Percentiles rank a stretch among this genome's conserved stretches.
phyloP scores from a whole-genome alignment of 2,797 vertebrate genomes.

The Gymnothorax reevesii region DNA sequence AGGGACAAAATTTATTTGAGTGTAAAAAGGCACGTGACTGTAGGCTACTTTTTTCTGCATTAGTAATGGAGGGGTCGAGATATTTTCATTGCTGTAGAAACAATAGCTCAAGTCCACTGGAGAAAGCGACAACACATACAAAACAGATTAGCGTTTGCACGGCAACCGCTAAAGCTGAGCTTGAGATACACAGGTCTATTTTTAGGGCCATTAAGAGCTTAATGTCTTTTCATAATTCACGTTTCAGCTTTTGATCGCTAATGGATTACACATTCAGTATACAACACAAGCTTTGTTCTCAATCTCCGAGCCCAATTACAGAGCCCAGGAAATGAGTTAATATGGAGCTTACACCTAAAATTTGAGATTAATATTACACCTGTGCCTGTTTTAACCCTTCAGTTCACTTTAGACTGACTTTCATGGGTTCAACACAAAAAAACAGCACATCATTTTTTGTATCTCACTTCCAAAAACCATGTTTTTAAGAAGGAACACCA shows the following conservation, averaged over 20 bases:
- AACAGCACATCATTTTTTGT: too few relatives aligned
- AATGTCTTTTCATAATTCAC: slow-evolving; percentile 54
- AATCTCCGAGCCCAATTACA: slow-evolving; percentile 38
- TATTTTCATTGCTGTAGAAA: slow-evolving; percentile 31
- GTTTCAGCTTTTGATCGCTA: slow-evolving; percentile 53
- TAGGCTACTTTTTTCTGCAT: slow-evolving; percentile 14
- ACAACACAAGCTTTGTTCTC: slow-evolving; percentile 53
- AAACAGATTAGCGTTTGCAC: slow-evolving; percentile 51
- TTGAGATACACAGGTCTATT: slow-evolving; percentile 47
- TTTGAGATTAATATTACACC: neutral
- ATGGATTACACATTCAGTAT: slow-evolving; percentile 45
- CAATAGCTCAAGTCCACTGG: slow-evolving; percentile 21
- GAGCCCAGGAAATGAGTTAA: slow-evolving; percentile 50
- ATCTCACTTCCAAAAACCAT: too few relatives aligned
- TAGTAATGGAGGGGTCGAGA: slow-evolving; percentile 31
- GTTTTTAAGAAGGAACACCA: too few relatives aligned
- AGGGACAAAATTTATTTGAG: neutral
- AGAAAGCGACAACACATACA: slow-evolving; percentile 22
- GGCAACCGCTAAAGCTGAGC: slow-evolving; percentile 50
- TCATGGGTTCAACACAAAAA: too few relatives aligned
- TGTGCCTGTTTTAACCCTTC: slow-evolving; percentile 25
- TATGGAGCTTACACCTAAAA: slow-evolving; percentile 28
- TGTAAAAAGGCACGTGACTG: neutral
- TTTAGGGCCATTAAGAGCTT: slow-evolving; percentile 53
- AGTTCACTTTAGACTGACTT: too few relatives aligned